Conservation (phyloP, 2,113 vertebrate genomes). For the Tringa solitaria region DNA sequence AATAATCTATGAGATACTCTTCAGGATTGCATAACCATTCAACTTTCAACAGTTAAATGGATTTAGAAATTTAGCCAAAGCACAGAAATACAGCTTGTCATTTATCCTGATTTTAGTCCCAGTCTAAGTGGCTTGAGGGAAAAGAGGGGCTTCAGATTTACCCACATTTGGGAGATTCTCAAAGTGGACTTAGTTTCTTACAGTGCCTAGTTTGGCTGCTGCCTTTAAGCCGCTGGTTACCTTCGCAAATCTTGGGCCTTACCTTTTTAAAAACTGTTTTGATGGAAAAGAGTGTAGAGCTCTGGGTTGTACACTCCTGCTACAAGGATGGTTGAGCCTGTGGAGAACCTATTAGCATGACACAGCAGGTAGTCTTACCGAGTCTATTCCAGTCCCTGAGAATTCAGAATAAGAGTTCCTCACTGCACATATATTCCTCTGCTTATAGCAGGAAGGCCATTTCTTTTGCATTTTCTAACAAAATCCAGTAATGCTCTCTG, state of each 20-base stretch:
- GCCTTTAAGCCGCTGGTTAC: background rate
- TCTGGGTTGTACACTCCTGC: background rate
- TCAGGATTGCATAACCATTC: background rate
- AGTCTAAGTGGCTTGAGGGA: background rate
- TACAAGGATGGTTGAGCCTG: background rate
- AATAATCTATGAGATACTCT: background rate
- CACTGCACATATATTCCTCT: background rate
- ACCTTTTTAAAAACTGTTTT: background rate
- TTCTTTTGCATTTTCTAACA: background rate
- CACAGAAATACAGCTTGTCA: background rate
- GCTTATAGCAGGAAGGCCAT: background rate
- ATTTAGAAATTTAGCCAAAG: background rate
- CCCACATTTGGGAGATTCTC: background rate
- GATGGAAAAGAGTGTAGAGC: background rate
- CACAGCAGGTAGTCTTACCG: background rate
- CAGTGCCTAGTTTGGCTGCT: background rate
- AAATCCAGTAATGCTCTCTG: background rate
- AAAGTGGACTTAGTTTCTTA: background rate
- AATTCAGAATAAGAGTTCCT: background rate
- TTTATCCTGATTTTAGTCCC: background rate
- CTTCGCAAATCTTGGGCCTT: background rate
- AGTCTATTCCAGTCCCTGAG: background rate
- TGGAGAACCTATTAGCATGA: background rate
- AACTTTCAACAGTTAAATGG: background rate
- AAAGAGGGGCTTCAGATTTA: background rate